Conservation (phyloP, 2,888 invertebrate species). For the Eupithecia inturbata region DNA sequence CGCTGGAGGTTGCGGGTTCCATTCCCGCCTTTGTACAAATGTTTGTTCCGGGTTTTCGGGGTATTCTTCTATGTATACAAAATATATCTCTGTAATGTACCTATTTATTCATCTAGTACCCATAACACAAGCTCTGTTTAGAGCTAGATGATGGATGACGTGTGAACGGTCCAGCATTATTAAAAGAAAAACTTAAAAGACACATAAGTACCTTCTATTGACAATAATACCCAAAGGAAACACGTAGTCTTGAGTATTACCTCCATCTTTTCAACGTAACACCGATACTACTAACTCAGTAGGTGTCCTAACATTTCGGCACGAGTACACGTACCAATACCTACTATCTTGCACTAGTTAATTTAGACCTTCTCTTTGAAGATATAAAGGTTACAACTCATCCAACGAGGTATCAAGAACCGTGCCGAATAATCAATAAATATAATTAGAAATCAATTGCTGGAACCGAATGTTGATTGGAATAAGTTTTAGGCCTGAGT, state of each 20-base stretch:
- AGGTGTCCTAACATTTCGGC: background rate
- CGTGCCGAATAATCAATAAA: background rate
- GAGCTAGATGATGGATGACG: no score
- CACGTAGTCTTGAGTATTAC: background rate
- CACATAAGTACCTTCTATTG: constrained; percentile 1
- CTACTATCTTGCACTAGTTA: background rate
- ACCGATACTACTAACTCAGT: background rate
- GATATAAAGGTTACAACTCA: background rate
- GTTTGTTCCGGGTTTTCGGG: no score
- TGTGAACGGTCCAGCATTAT: no score
- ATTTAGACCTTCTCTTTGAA: background rate
- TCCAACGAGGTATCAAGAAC: background rate
- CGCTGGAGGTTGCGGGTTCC: no score
- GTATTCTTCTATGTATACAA: no score
- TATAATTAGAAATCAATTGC: background rate
- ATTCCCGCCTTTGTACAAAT: no score
- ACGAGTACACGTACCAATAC: background rate
- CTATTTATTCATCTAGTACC: no score
- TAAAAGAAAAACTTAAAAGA: no score
- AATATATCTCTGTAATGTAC: no score
- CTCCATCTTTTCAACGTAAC: background rate
- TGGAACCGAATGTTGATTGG: background rate
- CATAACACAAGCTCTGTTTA: no score
- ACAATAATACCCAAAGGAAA: constrained; percentile 2
- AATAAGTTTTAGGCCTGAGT: background rate